phyloP scores from a whole-genome alignment of 2,888 invertebrate genomes.

The Caenorhabditis sp. region DNA sequence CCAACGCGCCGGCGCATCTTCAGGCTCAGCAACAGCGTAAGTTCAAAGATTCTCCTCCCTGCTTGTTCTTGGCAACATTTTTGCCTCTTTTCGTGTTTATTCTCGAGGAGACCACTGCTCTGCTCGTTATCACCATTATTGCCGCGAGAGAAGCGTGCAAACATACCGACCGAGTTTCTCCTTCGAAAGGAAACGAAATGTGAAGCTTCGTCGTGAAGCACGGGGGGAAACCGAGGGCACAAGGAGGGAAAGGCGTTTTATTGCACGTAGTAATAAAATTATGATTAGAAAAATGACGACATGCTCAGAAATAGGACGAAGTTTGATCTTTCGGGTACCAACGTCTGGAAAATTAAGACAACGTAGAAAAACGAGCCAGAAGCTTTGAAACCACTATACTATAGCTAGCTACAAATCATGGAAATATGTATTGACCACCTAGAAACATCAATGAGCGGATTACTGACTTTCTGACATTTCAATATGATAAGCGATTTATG shows the following conservation, averaged over 20 bases:
- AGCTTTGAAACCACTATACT: no score
- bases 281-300: constrained; percentile 15
- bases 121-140: constrained; percentile 5
- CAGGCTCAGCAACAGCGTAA: constrained; percentile 50
- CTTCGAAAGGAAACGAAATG: background rate
- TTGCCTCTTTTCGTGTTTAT: background rate
- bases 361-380: no score
- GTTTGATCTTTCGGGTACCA: background rate
- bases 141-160: constrained; percentile 6
- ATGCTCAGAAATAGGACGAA: background rate
- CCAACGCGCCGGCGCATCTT: constrained; percentile 33
- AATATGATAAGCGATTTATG: no score
- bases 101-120: background rate
- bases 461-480: no score
- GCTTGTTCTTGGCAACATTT: constrained; percentile 17
- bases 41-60: constrained; percentile 35
- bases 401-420: no score
- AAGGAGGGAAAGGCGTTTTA: constrained; percentile 5
- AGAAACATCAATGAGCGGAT: no score
- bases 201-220: background rate
- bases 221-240: constrained; percentile 6
- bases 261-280: constrained; percentile 28
- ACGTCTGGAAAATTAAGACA: no score
- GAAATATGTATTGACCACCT: no score
- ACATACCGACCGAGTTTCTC: background rate